Percentiles rank a stretch among this genome's conserved stretches.
Conservation (phyloP, 2,888 invertebrate species). For the Drosophila cognata region DNA sequence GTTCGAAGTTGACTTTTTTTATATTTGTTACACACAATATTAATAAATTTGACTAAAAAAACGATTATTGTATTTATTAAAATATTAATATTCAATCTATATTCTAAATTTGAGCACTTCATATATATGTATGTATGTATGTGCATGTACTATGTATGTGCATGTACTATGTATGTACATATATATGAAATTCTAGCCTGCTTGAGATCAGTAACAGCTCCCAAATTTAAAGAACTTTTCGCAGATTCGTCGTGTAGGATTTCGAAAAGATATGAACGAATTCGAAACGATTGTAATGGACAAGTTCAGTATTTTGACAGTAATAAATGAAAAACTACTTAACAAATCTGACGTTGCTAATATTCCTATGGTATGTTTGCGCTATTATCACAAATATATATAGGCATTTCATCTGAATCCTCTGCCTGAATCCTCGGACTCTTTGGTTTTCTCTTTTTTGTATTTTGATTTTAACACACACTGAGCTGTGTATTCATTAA, state of each 20-base stretch:
- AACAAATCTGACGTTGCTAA: no score
- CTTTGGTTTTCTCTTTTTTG: background rate
- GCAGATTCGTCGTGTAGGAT: background rate
- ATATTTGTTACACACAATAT: constrained; percentile 6
- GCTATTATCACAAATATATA: background rate
- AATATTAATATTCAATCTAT: constrained; percentile 3
- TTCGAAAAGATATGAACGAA: background rate
- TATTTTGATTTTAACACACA: background rate
- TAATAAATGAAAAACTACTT: background rate
- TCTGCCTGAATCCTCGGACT: background rate
- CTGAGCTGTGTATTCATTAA: background rate
- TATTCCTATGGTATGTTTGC: background rate
- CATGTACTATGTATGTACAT: constrained; percentile 1
- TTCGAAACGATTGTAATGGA: background rate
- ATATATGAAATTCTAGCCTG: constrained; percentile 1
- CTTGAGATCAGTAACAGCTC: background rate
- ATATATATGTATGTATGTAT: constrained; percentile 1
- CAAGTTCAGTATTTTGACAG: background rate
- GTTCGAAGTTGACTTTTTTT: constrained; percentile 1
- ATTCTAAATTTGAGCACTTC: constrained; percentile 6
- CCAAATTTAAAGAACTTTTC: background rate
- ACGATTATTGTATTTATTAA: constrained; percentile 8
- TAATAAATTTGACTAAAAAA: constrained; percentile 16
- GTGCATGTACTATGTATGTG: background rate
- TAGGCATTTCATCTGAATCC: background rate